Conservation (phyloP, 2,888 invertebrate species). For the Cataglyphis albicans region DNA sequence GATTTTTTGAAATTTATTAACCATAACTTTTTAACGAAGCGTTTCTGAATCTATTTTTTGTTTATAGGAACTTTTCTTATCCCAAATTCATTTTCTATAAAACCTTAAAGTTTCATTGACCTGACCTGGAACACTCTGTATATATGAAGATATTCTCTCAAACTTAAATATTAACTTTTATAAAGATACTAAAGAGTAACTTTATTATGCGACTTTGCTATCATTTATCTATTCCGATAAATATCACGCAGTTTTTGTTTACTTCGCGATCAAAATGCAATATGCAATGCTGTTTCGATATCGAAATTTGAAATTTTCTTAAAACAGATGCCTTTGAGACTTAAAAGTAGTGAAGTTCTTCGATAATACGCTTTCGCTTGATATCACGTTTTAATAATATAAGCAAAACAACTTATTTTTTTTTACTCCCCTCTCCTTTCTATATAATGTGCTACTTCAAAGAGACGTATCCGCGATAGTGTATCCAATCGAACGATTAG, state of each 20-base stretch:
- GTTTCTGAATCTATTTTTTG: too few relatives aligned
- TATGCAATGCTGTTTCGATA: background rate
- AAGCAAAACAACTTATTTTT: background rate
- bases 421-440: too few relatives aligned
- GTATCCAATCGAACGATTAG: slow-evolving; percentile 31
- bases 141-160: background rate
- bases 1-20: too few relatives aligned
- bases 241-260: background rate
- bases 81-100: too few relatives aligned
- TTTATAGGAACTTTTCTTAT: too few relatives aligned
- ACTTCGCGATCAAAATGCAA: background rate
- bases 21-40: too few relatives aligned
- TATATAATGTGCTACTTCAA: slow-evolving; percentile 1
- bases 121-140: too few relatives aligned
- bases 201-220: background rate
- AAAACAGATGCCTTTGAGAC: background rate
- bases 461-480: background rate
- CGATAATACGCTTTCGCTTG: background rate
- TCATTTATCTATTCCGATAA: too few relatives aligned
- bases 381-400: background rate
- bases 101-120: too few relatives aligned
- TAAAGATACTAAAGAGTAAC: background rate
- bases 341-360: background rate
- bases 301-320: background rate
- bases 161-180: background rate